These are phyloP conservation scores for Saimiri boliviensis DNA, from an alignment of 2,113 vertebrate genomes.

Conservation along the genomic window DNA sequence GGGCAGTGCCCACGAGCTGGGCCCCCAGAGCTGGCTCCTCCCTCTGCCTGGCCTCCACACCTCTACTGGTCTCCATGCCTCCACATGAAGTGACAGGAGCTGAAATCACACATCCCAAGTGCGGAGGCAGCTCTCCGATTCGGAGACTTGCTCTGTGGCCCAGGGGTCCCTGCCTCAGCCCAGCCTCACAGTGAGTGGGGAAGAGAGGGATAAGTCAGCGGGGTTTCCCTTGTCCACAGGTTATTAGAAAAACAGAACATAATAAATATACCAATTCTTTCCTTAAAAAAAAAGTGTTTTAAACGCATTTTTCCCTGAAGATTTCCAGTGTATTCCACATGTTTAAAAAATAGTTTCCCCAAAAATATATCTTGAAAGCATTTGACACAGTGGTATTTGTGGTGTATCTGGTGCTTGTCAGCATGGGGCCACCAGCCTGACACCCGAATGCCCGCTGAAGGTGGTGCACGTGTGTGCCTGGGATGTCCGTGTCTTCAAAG, in stretches of 20 bases:
- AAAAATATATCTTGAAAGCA: conserved; percentile 80
- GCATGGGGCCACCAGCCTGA: rapidly evolving
- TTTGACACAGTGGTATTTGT: conserved; percentile 68
- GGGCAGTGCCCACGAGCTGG: background rate
- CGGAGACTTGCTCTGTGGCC: background rate
- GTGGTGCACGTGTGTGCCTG: background rate
- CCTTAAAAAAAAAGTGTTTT: conserved; percentile 75
- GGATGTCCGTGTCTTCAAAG: conserved; percentile 71
- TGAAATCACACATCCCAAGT: background rate
- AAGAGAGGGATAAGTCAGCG: background rate
- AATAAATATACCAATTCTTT: conserved; percentile 83
- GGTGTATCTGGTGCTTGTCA: conserved; percentile 58
- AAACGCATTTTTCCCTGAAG: conserved; percentile 85
- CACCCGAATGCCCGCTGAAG: rapidly evolving
- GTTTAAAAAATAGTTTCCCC: conserved; percentile 79
- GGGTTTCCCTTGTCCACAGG: conserved; percentile 72
- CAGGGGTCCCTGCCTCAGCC: background rate
- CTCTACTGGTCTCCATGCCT: background rate
- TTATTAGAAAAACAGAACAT: conserved; percentile 68
- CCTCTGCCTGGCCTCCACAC: background rate
- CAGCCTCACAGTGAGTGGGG: background rate
- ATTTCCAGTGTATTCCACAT: conserved; percentile 88
- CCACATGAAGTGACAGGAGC: background rate
- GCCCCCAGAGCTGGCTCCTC: background rate
- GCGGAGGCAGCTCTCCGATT: background rate